Evolutionary conservation across 2,888 invertebrate species (phyloP).

Genomic region (Gisinianus flammeolus): DNA sequence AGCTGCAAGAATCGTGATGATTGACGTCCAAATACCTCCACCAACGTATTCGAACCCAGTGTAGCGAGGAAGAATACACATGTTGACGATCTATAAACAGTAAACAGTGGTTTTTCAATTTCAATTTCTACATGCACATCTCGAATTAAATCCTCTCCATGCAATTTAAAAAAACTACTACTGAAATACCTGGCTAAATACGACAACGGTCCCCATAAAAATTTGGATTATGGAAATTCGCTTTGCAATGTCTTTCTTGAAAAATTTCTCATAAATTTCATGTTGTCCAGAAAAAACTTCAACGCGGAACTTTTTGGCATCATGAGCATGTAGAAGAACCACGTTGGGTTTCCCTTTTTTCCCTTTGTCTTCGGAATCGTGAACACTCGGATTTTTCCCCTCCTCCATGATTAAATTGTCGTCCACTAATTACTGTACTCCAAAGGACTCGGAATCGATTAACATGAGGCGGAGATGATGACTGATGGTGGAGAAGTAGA

Average conservation of each 20-base stretch:
- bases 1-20: conserved; percentile 40
- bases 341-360: not conserved
- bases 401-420: not conserved
- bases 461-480: too few relatives aligned
- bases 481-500: too few relatives aligned
- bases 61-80: conserved; percentile 31
- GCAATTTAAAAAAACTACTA: too few relatives aligned
- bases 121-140: too few relatives aligned
- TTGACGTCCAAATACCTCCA: conserved; percentile 42
- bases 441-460: too few relatives aligned
- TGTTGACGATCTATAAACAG: conserved; percentile 31
- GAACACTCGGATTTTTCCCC: not conserved
- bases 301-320: not conserved
- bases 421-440: too few relatives aligned
- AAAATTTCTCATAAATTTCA: conserved; percentile 12
- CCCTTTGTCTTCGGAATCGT: too few relatives aligned
- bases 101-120: not conserved
- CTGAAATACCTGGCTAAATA: not conserved
- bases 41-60: conserved; percentile 4
- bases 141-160: too few relatives aligned
- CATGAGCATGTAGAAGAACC: conserved; percentile 1
- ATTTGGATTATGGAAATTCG: not conserved
- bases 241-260: not conserved
- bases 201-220: not conserved
- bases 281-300: conserved; percentile 1